Evolutionary conservation across 2,113 vertebrate species (phyloP).

Genomic region (Stegastes partitus): DNA sequence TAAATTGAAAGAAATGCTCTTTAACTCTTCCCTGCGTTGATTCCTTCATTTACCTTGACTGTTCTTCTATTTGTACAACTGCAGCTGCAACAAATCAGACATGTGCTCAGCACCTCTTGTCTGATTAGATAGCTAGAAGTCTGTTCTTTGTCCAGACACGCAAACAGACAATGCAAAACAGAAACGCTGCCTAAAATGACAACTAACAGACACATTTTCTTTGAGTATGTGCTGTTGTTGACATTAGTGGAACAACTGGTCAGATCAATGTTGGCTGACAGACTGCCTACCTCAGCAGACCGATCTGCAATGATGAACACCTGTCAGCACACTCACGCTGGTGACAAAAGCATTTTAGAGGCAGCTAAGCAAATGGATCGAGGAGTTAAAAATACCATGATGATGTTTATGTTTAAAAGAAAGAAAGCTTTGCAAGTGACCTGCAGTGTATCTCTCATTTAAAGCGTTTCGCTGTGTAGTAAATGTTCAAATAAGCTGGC

Average conservation of each 20-base stretch:
- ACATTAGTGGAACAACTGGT: slow-evolving; percentile 1
- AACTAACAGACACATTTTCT: neutral
- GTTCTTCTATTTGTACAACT: neutral
- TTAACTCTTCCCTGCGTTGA: neutral
- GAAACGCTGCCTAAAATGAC: neutral
- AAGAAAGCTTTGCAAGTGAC: too few relatives aligned
- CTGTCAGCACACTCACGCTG: neutral
- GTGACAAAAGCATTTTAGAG: neutral
- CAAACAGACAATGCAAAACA: neutral
- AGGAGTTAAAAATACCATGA: neutral
- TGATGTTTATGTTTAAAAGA: too few relatives aligned
- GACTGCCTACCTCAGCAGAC: slow-evolving; percentile 1
- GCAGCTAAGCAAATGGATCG: neutral
- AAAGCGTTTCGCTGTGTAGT: neutral
- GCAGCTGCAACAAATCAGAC: neutral
- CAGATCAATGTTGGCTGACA: neutral
- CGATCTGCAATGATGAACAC: slow-evolving; percentile 11
- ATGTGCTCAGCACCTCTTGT: neutral
- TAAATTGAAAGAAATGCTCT: neutral
- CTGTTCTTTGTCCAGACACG: neutral
- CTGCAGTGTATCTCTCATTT: too few relatives aligned
- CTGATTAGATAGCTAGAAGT: neutral
- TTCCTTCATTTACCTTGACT: neutral
- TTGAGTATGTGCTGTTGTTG: slow-evolving; percentile 1
- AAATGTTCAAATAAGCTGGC: neutral